Evolutionary conservation across 2,888 invertebrate species (phyloP).

Genomic region (Nemotelus nigrinus): DNA sequence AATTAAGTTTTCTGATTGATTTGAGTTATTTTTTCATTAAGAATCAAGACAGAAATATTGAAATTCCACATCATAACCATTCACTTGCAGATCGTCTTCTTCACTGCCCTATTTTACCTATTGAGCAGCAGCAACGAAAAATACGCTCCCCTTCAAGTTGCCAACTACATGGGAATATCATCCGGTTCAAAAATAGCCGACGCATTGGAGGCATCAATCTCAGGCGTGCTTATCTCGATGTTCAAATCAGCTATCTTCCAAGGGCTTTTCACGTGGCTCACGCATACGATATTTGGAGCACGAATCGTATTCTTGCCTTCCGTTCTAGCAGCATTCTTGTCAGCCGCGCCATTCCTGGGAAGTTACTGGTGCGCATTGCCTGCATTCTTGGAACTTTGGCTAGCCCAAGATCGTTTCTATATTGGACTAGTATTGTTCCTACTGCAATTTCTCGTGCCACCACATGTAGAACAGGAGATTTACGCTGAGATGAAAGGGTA

Average conservation of each 20-base stretch:
- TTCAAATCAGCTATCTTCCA: constrained; percentile 98
- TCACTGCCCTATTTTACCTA: constrained; percentile 95
- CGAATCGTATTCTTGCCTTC: constrained; percentile 96
- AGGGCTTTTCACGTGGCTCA: constrained; percentile 97
- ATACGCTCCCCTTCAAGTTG: constrained; percentile 93
- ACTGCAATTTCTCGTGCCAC: constrained; percentile 85
- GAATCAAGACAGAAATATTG: constrained; percentile 7
- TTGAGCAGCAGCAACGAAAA: constrained; percentile 84
- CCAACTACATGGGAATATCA: constrained; percentile 82
- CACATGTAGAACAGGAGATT: constrained; percentile 93
- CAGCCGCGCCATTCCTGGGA: constrained; percentile 95
- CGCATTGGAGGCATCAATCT: constrained; percentile 87
- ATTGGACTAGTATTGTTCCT: constrained; percentile 83
- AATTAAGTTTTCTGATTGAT: constrained; percentile 53
- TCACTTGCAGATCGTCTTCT: constrained; percentile 85
- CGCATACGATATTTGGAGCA: constrained; percentile 92
- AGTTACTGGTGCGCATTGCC: constrained; percentile 96
- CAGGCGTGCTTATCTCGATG: constrained; percentile 94
- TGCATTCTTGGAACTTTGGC: constrained; percentile 93
- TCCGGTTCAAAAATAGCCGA: constrained; percentile 82
- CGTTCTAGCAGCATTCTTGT: constrained; percentile 85
- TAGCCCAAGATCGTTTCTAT: constrained; percentile 85
- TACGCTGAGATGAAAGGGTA: constrained; percentile 98
- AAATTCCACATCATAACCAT: constrained; percentile 18
- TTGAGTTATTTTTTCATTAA: constrained; percentile 7